phyloP scores from a whole-genome alignment of 2,888 invertebrate species.

The Cephonodes hylas region DNA sequence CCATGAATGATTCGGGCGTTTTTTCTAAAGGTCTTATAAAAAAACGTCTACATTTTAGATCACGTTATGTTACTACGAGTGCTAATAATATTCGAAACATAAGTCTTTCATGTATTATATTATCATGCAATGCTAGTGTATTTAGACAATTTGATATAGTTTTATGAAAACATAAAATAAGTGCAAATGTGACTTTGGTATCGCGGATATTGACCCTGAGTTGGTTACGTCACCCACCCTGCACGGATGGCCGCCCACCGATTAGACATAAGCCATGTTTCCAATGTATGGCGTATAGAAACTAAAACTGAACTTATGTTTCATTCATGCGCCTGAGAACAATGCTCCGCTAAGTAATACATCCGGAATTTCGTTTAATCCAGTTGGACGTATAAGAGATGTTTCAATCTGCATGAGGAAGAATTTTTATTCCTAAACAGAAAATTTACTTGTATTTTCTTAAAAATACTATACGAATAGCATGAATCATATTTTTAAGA shows the following conservation, averaged over 20 bases:
- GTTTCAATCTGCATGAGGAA: neutral
- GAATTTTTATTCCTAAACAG: neutral
- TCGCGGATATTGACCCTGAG: conserved; percentile 53
- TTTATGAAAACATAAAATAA: neutral
- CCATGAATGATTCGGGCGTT: neutral
- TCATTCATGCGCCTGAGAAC: neutral
- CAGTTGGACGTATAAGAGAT: neutral
- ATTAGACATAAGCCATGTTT: conserved; percentile 10
- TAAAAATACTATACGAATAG: too few species aligned
- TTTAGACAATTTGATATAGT: too few species aligned
- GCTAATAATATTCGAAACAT: too few species aligned
- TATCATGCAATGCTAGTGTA: too few species aligned
- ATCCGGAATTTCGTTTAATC: neutral
- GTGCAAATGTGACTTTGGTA: conserved; percentile 2
- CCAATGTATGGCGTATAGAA: neutral
- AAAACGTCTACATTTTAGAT: too few species aligned
- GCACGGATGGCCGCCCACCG: conserved; percentile 34
- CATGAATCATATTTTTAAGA: too few species aligned
- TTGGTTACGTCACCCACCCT: conserved; percentile 41
- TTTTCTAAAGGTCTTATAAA: neutral
- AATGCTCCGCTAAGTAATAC: neutral
- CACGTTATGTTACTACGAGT: too few species aligned
- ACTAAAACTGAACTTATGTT: neutral
- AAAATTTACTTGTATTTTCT: neutral
- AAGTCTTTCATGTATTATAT: too few species aligned